phyloP scores from a whole-genome alignment of 1,140 invertebrate genomes.

The Harlomillsia oculata region DNA sequence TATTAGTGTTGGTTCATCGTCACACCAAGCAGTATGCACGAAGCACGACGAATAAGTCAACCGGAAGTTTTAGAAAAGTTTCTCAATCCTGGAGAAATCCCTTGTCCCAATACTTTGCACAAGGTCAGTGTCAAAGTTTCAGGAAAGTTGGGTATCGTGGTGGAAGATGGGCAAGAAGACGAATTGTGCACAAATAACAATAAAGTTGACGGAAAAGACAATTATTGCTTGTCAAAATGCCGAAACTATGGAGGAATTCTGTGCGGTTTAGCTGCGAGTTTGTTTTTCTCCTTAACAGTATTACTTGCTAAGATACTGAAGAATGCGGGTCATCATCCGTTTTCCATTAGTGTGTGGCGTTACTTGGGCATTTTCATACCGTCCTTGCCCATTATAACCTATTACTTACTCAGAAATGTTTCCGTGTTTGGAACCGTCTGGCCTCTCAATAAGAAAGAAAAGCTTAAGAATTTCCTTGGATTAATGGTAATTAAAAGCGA shows the following conservation, averaged over 20 bases:
- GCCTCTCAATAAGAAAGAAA: constrained; percentile 14
- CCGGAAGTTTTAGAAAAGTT: too few species aligned
- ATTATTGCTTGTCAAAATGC: too few species aligned
- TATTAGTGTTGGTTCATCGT: too few species aligned
- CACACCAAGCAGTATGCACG: too few species aligned
- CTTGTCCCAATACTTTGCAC: too few species aligned
- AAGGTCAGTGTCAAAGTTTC: too few species aligned
- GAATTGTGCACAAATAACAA: too few species aligned
- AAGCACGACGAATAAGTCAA: too few species aligned
- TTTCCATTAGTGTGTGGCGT: constrained; percentile 21
- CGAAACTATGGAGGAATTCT: constrained; percentile 15
- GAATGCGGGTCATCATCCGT: constrained; percentile 5
- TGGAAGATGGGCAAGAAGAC: too few species aligned
- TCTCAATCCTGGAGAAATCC: too few species aligned
- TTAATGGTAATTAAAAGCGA: constrained; percentile 9
- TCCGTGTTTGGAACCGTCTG: constrained; percentile 19
- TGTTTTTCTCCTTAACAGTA: constrained; percentile 21
- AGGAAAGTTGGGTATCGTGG: too few species aligned
- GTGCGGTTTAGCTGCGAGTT: constrained; percentile 11
- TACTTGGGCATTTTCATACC: constrained; percentile 17
- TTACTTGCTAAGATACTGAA: constrained; percentile 18
- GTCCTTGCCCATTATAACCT: constrained; percentile 10
- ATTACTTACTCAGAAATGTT: background rate
- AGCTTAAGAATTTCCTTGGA: constrained; percentile 7
- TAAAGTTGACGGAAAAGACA: too few species aligned